phyloP scores from a whole-genome alignment of 2,797 vertebrate genomes.

The Tokudaia muenninki region DNA sequence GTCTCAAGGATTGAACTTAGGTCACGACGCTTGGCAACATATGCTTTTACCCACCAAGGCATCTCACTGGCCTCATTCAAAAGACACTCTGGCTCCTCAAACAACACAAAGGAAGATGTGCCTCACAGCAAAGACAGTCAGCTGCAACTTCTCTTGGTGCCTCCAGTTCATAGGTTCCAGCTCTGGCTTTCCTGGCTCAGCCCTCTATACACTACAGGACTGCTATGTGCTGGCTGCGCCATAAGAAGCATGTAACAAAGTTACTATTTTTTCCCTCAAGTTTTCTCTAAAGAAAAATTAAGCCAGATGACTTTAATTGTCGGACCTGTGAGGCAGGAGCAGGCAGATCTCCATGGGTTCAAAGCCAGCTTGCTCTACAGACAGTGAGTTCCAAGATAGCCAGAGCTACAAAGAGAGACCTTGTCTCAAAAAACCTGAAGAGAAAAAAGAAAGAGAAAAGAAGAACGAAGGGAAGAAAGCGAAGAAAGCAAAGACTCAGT shows the following conservation, averaged over 20 bases:
- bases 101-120: not conserved
- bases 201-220: not conserved
- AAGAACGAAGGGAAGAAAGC: not conserved
- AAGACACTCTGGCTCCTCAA: slow-evolving; percentile 3
- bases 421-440: not conserved
- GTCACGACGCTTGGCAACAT: not conserved
- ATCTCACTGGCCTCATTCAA: not conserved
- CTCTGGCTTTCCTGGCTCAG: not conserved
- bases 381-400: not conserved
- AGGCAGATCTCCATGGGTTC: not conserved
- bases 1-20: too few species aligned
- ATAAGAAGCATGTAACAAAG: not conserved
- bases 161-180: not conserved
- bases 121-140: not conserved
- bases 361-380: not conserved
- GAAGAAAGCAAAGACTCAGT: not conserved
- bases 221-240: not conserved
- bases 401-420: not conserved
- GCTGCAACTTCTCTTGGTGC: not conserved
- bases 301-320: not conserved
- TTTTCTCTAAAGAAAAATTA: slow-evolving; percentile 18
- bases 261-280: not conserved
- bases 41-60: not conserved
- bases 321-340: not conserved
- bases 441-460: not conserved